phyloP scores from a whole-genome alignment of 2,113 vertebrate species.

The Oxyruncus cristatus region DNA sequence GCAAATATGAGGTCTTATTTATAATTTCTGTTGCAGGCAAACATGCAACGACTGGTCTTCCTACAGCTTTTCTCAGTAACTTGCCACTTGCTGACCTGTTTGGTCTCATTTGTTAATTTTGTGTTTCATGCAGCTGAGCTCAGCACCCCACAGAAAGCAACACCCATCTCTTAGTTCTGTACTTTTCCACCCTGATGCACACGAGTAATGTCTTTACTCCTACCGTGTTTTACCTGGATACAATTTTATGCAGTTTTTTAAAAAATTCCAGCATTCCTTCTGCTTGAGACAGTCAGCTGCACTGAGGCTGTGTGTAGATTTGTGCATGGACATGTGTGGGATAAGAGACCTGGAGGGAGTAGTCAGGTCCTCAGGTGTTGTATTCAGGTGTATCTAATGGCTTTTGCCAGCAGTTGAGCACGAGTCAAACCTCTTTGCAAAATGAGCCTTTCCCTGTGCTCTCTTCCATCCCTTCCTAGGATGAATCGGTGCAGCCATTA shows the following conservation, averaged over 20 bases:
- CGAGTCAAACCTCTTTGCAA: neutral
- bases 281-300: neutral
- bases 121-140: conserved; percentile 19
- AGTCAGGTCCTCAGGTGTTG: neutral
- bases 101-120: neutral
- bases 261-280: neutral
- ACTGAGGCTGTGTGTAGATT: neutral
- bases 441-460: neutral
- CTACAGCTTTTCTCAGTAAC: neutral
- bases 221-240: neutral
- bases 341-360: neutral
- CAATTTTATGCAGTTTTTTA: neutral
- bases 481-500: conserved; percentile 80
- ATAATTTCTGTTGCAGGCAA: neutral
- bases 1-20: neutral
- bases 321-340: neutral
- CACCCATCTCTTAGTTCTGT: neutral
- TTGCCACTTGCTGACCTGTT: neutral
- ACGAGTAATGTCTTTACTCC: neutral
- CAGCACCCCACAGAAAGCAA: neutral
- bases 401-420: neutral
- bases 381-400: neutral
- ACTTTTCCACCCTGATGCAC: neutral
- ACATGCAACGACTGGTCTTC: neutral
- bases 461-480: conserved; percentile 67